A percentile compares a stretch with the other conserved stretches of the same genome.
phyloP scores from a whole-genome alignment of 2,797 vertebrate genomes.

The Salarias fasciatus region DNA sequence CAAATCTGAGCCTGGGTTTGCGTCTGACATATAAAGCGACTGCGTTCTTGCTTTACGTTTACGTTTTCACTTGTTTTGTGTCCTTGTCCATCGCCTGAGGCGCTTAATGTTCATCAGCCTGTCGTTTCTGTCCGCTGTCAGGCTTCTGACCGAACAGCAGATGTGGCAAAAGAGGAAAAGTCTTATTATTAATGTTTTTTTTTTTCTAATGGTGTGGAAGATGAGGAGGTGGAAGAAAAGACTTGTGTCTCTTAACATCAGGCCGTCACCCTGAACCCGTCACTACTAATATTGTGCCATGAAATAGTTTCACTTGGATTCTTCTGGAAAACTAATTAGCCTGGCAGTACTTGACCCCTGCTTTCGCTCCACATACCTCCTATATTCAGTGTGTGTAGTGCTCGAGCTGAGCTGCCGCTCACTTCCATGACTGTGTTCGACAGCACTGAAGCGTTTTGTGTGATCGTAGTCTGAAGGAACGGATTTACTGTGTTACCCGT shows the following conservation, averaged over 20 bases:
- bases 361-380: slow-evolving; percentile 23
- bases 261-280: slow-evolving; percentile 50
- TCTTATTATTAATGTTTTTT: slow-evolving; percentile 22
- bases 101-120: slow-evolving; percentile 22
- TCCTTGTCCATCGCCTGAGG: slow-evolving; percentile 48
- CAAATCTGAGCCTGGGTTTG: too few relatives aligned
- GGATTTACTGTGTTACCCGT: slow-evolving; percentile 2
- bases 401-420: slow-evolving; percentile 33
- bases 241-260: slow-evolving; percentile 33
- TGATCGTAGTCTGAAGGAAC: slow-evolving; percentile 6
- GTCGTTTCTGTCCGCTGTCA: slow-evolving; percentile 33
- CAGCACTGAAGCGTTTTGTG: slow-evolving; percentile 28
- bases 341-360: slow-evolving; percentile 44
- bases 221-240: slow-evolving; percentile 46
- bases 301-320: slow-evolving; percentile 54
- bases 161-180: slow-evolving; percentile 28
- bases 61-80: slow-evolving; percentile 32
- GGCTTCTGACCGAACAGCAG: slow-evolving; percentile 31
- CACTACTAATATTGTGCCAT: slow-evolving; percentile 38
- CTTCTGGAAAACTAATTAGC: slow-evolving; percentile 68
- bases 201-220: slow-evolving; percentile 35
- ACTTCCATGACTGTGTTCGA: slow-evolving; percentile 19
- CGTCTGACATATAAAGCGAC: slow-evolving; percentile 2
- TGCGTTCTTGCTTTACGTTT: slow-evolving; percentile 29
- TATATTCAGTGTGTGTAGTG: slow-evolving; percentile 5